These are phyloP conservation scores for Drosophila littoralis DNA, from an alignment of 1,140 invertebrate species.

Conservation along the genomic window DNA sequence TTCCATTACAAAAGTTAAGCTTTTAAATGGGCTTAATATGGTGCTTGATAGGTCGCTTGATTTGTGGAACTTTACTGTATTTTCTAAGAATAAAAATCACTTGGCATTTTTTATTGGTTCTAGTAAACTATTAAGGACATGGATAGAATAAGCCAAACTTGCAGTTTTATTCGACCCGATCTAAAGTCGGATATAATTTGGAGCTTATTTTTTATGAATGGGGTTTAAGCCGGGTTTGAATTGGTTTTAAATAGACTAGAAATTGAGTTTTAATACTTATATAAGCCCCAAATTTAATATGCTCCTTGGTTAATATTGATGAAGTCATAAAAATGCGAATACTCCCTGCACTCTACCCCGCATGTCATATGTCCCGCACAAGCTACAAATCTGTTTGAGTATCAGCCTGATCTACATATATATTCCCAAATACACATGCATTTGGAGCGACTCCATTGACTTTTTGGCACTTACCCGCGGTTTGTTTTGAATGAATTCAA, in stretches of 20 bases:
- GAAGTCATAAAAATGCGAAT: conserved; percentile 18
- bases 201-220: too few species aligned
- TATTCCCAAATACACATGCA: conserved; percentile 1
- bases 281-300: background rate
- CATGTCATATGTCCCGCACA: background rate
- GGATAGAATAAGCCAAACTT: too few species aligned
- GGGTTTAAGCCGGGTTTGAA: too few species aligned
- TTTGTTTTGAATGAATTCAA: conserved; percentile 82
- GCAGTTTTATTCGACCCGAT: too few species aligned
- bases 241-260: too few species aligned
- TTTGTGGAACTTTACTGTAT: background rate
- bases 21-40: conserved; percentile 26
- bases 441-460: conserved; percentile 30
- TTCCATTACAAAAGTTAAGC: conserved; percentile 55
- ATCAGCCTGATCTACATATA: conserved; percentile 2
- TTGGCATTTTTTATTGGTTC: too few species aligned
- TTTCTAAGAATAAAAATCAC: too few species aligned
- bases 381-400: conserved; percentile 29
- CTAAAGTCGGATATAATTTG: too few species aligned
- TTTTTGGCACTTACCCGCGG: conserved; percentile 39
- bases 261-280: background rate
- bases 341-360: background rate
- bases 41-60: conserved; percentile 2
- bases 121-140: too few species aligned
- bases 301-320: background rate